Evolutionary conservation across 2,113 vertebrate genomes (phyloP).

Genomic region (Saccopteryx bilineata): DNA sequence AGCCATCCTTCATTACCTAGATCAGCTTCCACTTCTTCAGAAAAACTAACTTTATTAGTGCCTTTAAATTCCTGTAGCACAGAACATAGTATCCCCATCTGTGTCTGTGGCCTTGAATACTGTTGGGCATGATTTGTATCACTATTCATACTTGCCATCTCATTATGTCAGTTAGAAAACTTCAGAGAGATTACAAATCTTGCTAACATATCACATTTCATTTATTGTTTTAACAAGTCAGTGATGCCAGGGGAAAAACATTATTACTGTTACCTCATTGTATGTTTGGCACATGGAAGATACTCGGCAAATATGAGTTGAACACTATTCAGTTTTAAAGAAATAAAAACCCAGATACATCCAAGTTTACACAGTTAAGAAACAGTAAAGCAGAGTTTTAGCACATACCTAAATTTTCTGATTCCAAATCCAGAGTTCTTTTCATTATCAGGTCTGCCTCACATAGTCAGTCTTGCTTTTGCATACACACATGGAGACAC

Average conservation of each 20-base stretch:
- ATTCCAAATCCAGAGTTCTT: background rate
- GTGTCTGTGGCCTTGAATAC: background rate
- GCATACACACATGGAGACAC: background rate
- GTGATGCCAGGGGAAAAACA: background rate
- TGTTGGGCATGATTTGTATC: background rate
- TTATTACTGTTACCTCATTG: background rate
- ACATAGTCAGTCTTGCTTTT: background rate
- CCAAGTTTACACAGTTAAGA: background rate
- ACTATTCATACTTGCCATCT: background rate
- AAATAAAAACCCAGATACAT: constrained; percentile 2
- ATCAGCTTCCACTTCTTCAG: background rate
- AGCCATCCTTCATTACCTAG: background rate
- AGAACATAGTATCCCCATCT: background rate
- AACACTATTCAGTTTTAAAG: background rate
- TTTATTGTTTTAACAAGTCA: background rate
- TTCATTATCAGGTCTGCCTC: background rate
- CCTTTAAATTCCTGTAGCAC: background rate
- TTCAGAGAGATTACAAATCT: background rate
- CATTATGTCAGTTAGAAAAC: background rate
- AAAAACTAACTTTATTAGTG: background rate
- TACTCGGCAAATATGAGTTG: background rate
- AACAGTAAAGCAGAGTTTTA: background rate
- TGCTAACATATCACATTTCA: background rate
- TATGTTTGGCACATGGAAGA: background rate
- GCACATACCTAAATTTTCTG: background rate